Evolutionary conservation across 2,797 vertebrate species (phyloP), one percentile per base, ranked within the genome.

Genomic region (Nasua narica): DNA sequence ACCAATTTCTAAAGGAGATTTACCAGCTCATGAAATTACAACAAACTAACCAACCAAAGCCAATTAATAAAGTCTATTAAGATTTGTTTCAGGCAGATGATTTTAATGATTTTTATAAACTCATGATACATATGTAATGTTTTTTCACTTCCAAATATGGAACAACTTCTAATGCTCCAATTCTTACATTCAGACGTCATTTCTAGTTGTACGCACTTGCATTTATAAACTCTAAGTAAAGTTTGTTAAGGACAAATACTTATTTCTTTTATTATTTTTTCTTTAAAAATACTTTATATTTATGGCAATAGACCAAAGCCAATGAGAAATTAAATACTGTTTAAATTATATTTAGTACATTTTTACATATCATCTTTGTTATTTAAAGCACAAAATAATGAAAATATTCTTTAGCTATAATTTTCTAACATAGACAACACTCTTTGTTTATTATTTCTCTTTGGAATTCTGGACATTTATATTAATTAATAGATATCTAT

Each of bases 31-130:
- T 97, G 94, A 97, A 98, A 98, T 98, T 97, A 84, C 77, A 97
- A 96, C 67, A 94, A 97, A 94, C 74, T 97, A 96, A 94, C 93
- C 97, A 97, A 96, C 93, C 96, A 97, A 91, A 98, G 87, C 93
- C 97, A 98, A 97, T 98, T 98, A 98, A 97, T 97, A 96, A 97
- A 97, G 81, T 97, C 96, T 97, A 97, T 98, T 98, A 97, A 95
- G 84, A 97, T 96, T 98, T 97, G 94, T 95, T 95, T 97, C 97
- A 97, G 93, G 85, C 84, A 98, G 82, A 97, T 96, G 90, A 97
- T 83, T 97, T 98, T 97, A 97, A 97, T 97, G 94, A 98, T 97
- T 97, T 97, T 96, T 96, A 96, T 79, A 96, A 94, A 90, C 90
- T 96, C 81, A 67, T 60, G 81, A 95, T 95, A 95, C 87, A 88